Conservation (phyloP, 2,113 vertebrate species). For the Apeltes quadracus region DNA sequence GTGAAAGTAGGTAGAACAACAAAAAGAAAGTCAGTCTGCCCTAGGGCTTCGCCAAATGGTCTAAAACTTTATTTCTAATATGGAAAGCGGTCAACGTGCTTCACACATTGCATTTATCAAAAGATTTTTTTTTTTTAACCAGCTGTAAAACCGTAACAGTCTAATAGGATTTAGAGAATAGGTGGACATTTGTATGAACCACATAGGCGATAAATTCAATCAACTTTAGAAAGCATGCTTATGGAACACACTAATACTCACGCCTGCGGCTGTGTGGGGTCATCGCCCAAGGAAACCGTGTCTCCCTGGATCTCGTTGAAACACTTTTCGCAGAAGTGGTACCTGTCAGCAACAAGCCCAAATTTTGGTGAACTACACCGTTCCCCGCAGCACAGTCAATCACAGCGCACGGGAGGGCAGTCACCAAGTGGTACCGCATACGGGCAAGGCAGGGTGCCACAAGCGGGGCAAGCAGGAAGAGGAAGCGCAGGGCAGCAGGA, state of each 20-base stretch:
- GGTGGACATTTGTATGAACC: neutral
- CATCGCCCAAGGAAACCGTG: conserved; percentile 97
- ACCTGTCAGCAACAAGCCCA: conserved; percentile 99
- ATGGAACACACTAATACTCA: conserved; percentile 80
- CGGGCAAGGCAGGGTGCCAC: conserved; percentile 85
- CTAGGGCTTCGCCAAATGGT: neutral
- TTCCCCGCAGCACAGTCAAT: conserved; percentile 93
- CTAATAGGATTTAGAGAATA: neutral
- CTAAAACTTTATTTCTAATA: neutral
- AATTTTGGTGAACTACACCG: conserved; percentile 98
- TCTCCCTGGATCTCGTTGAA: conserved; percentile 99
- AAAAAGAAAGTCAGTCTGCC: neutral
- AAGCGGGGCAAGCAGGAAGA: conserved; percentile 83
- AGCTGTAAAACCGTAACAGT: too few relatives aligned
- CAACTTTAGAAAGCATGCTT: neutral
- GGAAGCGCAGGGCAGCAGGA: conserved; percentile 87
- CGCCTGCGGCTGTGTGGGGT: conserved; percentile 98
- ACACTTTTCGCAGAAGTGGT: conserved; percentile 99
- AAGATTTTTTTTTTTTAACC: neutral
- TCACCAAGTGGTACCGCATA: conserved; percentile 87
- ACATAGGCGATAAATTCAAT: neutral
- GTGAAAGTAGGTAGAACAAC: neutral
- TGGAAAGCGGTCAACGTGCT: too few relatives aligned
- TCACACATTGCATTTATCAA: neutral
- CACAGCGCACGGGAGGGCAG: conserved; percentile 85